Percentiles rank a stretch among this genome's conserved stretches.
These are phyloP conservation scores for Pempheris klunzingeri DNA, from an alignment of 2,797 vertebrate species.

Conservation along the genomic window DNA sequence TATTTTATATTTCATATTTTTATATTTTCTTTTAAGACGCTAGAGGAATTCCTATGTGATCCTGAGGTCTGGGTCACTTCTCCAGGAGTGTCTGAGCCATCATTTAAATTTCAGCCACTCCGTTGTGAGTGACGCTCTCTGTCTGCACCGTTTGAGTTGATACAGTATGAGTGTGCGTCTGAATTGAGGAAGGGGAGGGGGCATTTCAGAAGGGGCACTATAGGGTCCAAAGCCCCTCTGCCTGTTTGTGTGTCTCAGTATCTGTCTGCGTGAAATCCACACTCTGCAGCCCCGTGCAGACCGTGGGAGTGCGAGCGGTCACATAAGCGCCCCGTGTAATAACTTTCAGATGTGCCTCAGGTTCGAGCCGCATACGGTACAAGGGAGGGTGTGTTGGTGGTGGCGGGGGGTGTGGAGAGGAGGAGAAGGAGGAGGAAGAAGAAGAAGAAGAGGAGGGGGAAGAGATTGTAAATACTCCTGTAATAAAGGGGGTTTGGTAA, in stretches of 20 bases:
- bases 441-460: conserved; percentile 68
- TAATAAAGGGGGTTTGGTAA: conserved; percentile 85
- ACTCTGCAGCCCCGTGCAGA: conserved; percentile 68
- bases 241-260: conserved; percentile 19
- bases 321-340: conserved; percentile 80
- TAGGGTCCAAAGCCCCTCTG: conserved; percentile 18
- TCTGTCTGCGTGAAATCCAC: conserved; percentile 71
- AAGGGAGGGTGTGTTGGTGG: conserved; percentile 51
- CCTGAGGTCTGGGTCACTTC: neutral
- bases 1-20: neutral
- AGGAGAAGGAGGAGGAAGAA: conserved; percentile 45
- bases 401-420: conserved; percentile 42
- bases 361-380: conserved; percentile 73
- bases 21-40: neutral
- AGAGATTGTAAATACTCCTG: conserved; percentile 86
- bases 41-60: neutral
- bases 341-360: conserved; percentile 87
- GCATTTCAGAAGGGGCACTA: conserved; percentile 8
- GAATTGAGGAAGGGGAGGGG: neutral
- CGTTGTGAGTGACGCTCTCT: neutral
- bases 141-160: neutral
- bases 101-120: neutral
- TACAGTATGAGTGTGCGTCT: neutral
- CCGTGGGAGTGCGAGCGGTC: conserved; percentile 79
- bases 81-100: neutral